These are phyloP conservation scores for Archilochus colubris DNA, from an alignment of 2,113 vertebrate genomes.

Conservation along the genomic window DNA sequence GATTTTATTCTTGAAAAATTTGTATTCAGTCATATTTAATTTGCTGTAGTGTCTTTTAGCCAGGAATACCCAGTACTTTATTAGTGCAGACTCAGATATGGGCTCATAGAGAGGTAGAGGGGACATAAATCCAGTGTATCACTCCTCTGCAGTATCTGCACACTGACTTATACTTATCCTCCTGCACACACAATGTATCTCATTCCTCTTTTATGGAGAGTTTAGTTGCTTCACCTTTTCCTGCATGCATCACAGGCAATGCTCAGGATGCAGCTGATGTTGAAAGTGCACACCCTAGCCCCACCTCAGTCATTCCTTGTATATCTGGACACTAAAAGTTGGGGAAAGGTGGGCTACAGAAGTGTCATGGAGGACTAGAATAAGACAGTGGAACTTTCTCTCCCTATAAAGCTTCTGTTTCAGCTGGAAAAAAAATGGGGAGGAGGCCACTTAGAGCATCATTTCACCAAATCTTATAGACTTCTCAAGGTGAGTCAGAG, in stretches of 20 bases:
- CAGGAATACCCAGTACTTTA: not conserved
- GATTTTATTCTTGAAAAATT: not conserved
- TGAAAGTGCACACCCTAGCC: not conserved
- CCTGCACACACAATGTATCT: not conserved
- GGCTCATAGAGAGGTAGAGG: not conserved
- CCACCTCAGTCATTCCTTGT: not conserved
- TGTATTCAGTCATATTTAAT: not conserved
- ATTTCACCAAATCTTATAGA: not conserved
- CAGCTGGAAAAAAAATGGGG: not conserved
- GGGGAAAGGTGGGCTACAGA: not conserved
- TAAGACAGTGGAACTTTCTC: rapidly evolving
- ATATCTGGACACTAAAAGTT: not conserved
- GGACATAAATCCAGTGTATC: not conserved
- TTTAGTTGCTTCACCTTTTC: not conserved
- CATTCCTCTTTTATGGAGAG: not conserved
- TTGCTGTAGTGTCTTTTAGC: not conserved
- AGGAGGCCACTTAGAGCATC: rapidly evolving
- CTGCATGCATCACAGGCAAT: rapidly evolving
- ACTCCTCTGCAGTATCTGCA: not conserved
- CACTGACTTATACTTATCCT: rapidly evolving
- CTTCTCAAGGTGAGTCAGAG: not conserved
- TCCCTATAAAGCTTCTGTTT: not conserved
- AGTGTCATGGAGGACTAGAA: not conserved
- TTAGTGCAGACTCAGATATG: not conserved
- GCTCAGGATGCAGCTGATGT: not conserved